phyloP scores from a whole-genome alignment of 2,797 vertebrate genomes.

The Sphaeramia orbicularis region DNA sequence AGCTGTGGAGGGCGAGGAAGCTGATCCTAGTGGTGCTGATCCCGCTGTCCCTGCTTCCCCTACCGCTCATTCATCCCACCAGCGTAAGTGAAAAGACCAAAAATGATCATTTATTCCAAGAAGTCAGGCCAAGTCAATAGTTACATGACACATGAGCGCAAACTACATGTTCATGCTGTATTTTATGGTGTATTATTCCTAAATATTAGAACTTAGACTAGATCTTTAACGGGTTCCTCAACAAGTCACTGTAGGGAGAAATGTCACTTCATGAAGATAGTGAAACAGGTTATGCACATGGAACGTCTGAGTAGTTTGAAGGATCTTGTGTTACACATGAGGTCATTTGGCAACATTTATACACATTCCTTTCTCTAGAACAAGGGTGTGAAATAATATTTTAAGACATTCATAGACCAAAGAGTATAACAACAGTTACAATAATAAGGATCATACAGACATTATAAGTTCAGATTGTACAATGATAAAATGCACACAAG shows the following conservation, averaged over 20 bases:
- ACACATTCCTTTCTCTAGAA: not conserved
- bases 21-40: constrained; percentile 91
- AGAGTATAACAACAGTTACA: not conserved
- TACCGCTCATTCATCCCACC: constrained; percentile 92
- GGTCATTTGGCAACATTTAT: not conserved
- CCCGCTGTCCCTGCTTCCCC: constrained; percentile 92
- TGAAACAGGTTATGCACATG: no score
- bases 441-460: no score
- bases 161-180: not conserved
- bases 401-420: not conserved
- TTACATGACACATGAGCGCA: not conserved
- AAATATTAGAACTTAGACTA: not conserved
- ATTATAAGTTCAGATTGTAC: no score
- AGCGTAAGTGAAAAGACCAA: constrained; percentile 86
- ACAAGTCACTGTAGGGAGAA: not conserved
- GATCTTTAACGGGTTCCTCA: not conserved
- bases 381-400: not conserved
- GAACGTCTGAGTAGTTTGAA: no score
- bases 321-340: no score
- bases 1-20: constrained; percentile 91
- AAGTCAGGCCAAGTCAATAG: no score
- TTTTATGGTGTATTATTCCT: not conserved
- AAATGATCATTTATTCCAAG: not conserved
- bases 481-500: not conserved
- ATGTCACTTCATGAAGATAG: not conserved